phyloP scores from a whole-genome alignment of 1,140 invertebrate genomes.

The Latrodectus geometricus region DNA sequence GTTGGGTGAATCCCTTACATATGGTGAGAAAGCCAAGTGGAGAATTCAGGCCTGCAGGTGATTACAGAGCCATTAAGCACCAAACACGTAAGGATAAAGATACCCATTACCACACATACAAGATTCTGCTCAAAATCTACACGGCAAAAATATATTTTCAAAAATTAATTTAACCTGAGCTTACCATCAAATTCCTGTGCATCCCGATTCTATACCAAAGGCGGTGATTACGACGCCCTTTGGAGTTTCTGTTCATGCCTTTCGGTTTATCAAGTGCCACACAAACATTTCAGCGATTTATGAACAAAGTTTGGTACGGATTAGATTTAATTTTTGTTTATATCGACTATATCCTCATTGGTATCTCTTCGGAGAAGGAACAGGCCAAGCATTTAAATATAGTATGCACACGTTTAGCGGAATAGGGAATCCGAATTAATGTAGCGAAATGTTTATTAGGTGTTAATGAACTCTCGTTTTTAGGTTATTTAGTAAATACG shows the following conservation, averaged over 20 bases:
- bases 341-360: constrained; percentile 69
- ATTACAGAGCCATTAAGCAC: constrained; percentile 37
- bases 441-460: constrained; percentile 57
- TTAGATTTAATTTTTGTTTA: constrained; percentile 22
- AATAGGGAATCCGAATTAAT: constrained; percentile 66
- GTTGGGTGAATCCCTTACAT: constrained; percentile 64
- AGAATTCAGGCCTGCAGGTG: constrained; percentile 33
- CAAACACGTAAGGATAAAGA: constrained; percentile 42
- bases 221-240: constrained; percentile 23
- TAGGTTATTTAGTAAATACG: not conserved
- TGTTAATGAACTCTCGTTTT: too few species aligned
- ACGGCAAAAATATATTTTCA: constrained; percentile 25
- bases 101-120: constrained; percentile 58
- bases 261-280: constrained; percentile 25
- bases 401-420: constrained; percentile 67
- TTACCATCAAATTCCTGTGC: constrained; percentile 55
- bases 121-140: constrained; percentile 46
- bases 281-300: constrained; percentile 42
- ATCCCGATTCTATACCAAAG: constrained; percentile 32
- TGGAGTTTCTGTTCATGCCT: constrained; percentile 15
- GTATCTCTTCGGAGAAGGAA: constrained; percentile 64
- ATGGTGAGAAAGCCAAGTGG: constrained; percentile 62
- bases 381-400: constrained; percentile 67
- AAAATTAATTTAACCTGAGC: constrained; percentile 47
- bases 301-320: constrained; percentile 15